Base-by-base conservation (phyloP, 2,113 vertebrate genomes). In the Pelodiscus sinensis region DNA sequence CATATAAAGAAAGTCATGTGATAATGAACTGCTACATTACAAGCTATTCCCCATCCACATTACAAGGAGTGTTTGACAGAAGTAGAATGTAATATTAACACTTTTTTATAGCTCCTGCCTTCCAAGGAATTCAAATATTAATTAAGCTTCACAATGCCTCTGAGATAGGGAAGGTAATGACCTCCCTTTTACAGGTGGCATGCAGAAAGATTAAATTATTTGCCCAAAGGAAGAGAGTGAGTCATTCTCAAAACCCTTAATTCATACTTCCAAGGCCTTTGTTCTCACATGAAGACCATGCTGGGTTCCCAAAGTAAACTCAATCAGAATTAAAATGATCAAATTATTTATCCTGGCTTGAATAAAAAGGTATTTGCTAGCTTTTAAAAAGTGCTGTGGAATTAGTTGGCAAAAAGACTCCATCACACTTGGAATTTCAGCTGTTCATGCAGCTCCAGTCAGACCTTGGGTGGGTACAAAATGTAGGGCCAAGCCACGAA, bases 41-140 rank as follows among this genome's bases (percentile, higher is more conserved):
- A 10, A 27, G 8, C 65, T 71, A 71, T 71, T n/a, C 65, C 65
- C 19, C 35, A n/a, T 86, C 29, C 2, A 12, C 15, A 52, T 65
- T 92, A 92, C 27, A 94, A 82, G 79, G 51, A 80, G 58, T n/a
- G 16, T 1, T 18, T n/a, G 82, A 87, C 88, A 84, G 89, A 92
- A 52, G 57, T 9, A 27, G 62, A 1, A 10, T 85, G 71, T 85
- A 31, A n/a, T 65, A 55, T 35, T 84, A 77, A 92, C 65, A 12
- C 78, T 65, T 83, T 54, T 86, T 58, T 1, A 0, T 78, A 81
- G 73, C 44, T 92, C 58, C 52, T 90, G 82, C 77, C 68, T 81
- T 80, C 81, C 15, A 78, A 56, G 10, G 27, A 82, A 88, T 18
- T 86, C 0, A 0, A 11, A 79, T 55, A 73, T 87, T 90, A 52